phyloP scores from a whole-genome alignment of 2,888 invertebrate genomes.

The Molanna angustata region DNA sequence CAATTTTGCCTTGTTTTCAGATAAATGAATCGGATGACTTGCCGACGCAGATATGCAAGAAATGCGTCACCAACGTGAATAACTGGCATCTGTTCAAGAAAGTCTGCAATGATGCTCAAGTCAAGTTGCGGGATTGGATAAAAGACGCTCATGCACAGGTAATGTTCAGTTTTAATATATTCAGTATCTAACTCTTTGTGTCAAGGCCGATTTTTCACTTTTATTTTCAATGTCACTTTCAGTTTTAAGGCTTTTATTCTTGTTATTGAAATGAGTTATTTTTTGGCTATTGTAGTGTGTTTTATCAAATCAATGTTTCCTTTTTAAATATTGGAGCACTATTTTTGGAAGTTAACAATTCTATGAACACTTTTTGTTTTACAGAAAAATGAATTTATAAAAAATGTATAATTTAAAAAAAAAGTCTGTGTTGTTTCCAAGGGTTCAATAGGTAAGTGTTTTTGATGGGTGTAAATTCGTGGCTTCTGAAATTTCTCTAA shows the following conservation, averaged over 20 bases:
- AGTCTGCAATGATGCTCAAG: constrained; percentile 63
- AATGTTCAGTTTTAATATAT: not conserved
- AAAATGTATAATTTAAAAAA: no score
- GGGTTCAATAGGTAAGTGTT: no score
- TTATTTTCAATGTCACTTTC: not conserved
- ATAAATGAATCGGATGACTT: constrained; percentile 61
- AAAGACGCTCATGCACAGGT: constrained; percentile 42
- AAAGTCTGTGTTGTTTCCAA: no score
- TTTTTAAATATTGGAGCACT: no score
- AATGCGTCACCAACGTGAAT: constrained; percentile 62
- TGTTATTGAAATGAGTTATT: no score
- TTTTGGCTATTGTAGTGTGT: no score
- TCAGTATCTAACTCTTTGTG: not conserved
- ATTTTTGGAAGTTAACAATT: no score
- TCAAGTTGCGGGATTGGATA: constrained; percentile 60
- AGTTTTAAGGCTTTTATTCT: not conserved
- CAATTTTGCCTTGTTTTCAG: constrained; percentile 49
- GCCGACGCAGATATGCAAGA: constrained; percentile 63
- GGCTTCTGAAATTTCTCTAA: no score
- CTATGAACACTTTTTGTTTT: no score
- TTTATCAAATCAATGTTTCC: no score
- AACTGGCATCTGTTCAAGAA: constrained; percentile 66
- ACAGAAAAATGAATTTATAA: no score
- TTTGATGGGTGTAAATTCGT: no score
- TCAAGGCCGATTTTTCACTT: not conserved